A percentile compares a stretch with the other conserved stretches of the same genome.
phyloP scores from a whole-genome alignment of 2,888 invertebrate genomes.

The Hyppa rectilinea region DNA sequence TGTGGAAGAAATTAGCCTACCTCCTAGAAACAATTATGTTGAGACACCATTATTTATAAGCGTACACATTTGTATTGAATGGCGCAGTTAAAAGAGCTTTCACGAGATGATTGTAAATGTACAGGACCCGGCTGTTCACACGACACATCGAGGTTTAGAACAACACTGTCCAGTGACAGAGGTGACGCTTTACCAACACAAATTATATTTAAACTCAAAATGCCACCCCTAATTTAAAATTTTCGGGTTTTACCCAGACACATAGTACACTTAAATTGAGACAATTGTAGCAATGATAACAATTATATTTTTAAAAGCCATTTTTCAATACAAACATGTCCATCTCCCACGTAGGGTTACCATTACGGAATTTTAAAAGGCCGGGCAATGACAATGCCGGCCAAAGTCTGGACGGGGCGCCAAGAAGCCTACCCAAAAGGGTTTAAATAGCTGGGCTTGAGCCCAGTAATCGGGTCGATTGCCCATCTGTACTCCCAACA shows the following conservation, averaged over 20 bases:
- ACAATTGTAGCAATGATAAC: too few relatives aligned
- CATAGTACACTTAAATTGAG: too few relatives aligned
- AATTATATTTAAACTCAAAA: not conserved
- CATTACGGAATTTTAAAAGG: too few relatives aligned
- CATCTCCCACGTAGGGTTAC: too few relatives aligned
- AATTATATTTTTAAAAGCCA: too few relatives aligned
- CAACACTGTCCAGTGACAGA: not conserved
- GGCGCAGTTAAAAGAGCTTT: not conserved
- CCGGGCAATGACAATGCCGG: too few relatives aligned
- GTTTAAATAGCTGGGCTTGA: not conserved
- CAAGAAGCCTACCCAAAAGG: too few relatives aligned
- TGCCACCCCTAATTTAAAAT: not conserved
- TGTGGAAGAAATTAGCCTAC: not conserved
- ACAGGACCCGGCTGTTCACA: not conserved
- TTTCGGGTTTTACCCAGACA: not conserved
- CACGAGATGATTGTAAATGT: not conserved
- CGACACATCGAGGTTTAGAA: not conserved
- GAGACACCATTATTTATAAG: not conserved
- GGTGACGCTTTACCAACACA: not conserved
- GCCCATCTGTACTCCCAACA: not conserved
- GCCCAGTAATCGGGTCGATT: not conserved
- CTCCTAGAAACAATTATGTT: not conserved
- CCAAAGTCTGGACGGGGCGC: too few relatives aligned
- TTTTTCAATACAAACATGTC: too few relatives aligned
- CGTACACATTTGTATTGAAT: slow-evolving; percentile 5